Conservation (phyloP, 2,113 vertebrate species). For the Furnarius figulus region DNA sequence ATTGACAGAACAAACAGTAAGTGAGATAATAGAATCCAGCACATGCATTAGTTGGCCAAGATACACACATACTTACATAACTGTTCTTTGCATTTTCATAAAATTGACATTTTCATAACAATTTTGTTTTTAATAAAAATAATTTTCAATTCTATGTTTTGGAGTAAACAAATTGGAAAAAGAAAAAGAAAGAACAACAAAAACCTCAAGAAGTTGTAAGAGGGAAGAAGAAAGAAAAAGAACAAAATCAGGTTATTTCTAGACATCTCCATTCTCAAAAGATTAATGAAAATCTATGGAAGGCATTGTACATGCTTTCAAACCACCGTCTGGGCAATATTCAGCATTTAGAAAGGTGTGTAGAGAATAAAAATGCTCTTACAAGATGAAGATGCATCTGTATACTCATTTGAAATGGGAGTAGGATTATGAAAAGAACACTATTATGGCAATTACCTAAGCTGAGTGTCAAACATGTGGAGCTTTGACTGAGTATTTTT, state of each 20-base stretch:
- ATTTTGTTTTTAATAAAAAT: slow-evolving; percentile 37
- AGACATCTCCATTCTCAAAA: slow-evolving; percentile 14
- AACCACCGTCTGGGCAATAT: neutral
- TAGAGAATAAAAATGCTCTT: neutral
- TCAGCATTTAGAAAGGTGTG: neutral
- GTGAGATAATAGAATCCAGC: neutral
- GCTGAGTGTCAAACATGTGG: neutral
- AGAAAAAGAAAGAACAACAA: neutral
- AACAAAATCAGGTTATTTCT: neutral
- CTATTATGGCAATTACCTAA: fast-evolving
- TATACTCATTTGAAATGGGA: neutral
- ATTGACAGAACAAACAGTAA: slow-evolving; percentile 42
- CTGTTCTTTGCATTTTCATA: slow-evolving; percentile 48
- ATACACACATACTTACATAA: slow-evolving; percentile 20
- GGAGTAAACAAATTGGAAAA: neutral
- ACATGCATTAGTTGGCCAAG: slow-evolving; percentile 2
- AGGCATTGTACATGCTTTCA: neutral
- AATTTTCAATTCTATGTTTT: neutral
- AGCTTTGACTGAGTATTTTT: neutral
- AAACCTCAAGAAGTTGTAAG: neutral
- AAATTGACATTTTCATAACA: slow-evolving; percentile 18
- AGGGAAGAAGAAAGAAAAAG: neutral
- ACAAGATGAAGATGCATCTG: neutral
- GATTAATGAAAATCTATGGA: slow-evolving; percentile 10
- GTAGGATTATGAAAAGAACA: neutral